Evolutionary conservation across 2,888 invertebrate genomes (phyloP), one percentile per base, ranked within the genome.

Genomic region (Spicauda simplicius): DNA sequence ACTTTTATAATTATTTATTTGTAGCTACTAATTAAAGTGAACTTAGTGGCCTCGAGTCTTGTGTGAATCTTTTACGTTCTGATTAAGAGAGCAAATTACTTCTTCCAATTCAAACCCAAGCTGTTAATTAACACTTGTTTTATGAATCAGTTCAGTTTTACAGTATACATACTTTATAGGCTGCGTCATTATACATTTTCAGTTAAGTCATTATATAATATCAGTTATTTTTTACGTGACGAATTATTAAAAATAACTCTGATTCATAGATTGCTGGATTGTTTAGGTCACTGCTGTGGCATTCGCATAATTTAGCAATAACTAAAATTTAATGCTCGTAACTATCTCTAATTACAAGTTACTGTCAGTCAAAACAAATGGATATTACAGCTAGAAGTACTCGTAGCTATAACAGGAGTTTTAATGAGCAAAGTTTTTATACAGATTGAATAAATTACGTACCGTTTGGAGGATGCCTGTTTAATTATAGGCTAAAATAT

Each of bases 231-330:
- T 4, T 45, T 45, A n/a, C n/a, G 37, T 37, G 12, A 2, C 2
- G 2, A 12, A 37, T 7, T 37, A 12, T 37, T 37, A 54, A 14
- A 30, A 30, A 3, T 33, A 2, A 10, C 10, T 55, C 16, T n/a
- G n/a, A 25, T 33, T 30, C n/a, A 30, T 56, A 63, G 45, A 18
- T 45, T 30, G 25, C 16, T 61, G 41, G 54, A 56, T 30, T 56
- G 45, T 56, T 41, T 18, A n/a, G 37, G 37, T 53, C 3, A 20
- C 3, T 50, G 11, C 33, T 33, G 52, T 19, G 25, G 33, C 19
- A 30, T 50, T 61, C 14, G 53, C 33, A 61, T 53, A 45, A 16
- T 62, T 62, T 55, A 45, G 33, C 30, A 33, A 48, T 63, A 33
- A 8, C 6, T 45, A 14, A 56, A 56, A 56, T 63, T 58, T 58